Evolutionary conservation across 2,888 invertebrate genomes (phyloP), one percentile per base, ranked within the genome.

Genomic region (Panopea generosa): DNA sequence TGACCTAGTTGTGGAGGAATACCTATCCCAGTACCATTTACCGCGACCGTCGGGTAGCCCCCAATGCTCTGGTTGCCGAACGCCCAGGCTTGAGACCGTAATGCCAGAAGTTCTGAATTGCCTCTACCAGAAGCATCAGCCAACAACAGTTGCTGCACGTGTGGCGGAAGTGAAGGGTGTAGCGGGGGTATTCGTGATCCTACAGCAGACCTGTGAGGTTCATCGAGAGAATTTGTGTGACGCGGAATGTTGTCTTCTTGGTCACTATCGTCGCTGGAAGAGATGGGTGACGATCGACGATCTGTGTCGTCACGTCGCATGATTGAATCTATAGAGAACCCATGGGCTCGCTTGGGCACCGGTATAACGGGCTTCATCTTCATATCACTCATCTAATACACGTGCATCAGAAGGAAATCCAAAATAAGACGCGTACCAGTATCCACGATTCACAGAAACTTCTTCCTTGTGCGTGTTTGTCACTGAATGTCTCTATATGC

Each of bases 271-370:
- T 78, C 78, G 22, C 65, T 55, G 24, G 78, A 73, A 2, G 68
- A 47, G 2, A 53, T 47, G 18, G 53, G 47, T n/a, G n/a, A n/a
- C 6, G 33, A 33, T 4, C 40, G 18, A 33, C 66, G 40, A 16
- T 65, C 65, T 3, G 26, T 40, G 14, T 67, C 66, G 26, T 76
- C 71, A 14, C 62, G 57, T 11, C 78, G 29, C 70, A 78, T 78
- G 16, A 78, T 66, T 26, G 78, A 78, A 22, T 73, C 78, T n/a
- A 78, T 78, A 33, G 78, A 74, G 53, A 78, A 78, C 33, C 70
- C 78, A 62, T 73, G 49, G n/a, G 62, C 38, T 20, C 74, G 27
- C 27, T 74, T 78, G 14, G 78, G 73, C 11, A 78, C 49, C n/a
- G 78, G 78, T 16, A 74, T 49, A 1, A 78, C 43, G 2, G 73